Evolutionary conservation across 2,888 invertebrate species (phyloP), one percentile per base, ranked within the genome.

Genomic region (Lasioglossum malachurum): DNA sequence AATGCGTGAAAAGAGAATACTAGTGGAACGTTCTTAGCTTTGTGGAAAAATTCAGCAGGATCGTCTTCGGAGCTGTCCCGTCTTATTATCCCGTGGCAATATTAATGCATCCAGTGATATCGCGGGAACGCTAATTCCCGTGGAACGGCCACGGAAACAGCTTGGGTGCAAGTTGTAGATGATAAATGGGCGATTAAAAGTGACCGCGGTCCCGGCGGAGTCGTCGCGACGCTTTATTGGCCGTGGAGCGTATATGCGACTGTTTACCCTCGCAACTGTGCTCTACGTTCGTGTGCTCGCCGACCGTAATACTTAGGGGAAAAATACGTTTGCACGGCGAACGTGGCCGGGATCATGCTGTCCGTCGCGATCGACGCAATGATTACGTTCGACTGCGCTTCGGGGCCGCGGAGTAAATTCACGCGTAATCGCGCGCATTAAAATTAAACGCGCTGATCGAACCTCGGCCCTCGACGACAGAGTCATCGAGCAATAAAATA

Each of bases 161-260:
- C n/a, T 16, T 23, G 73, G 31, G 35, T 80, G 35, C 49, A 72
- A 60, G 27, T 82, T 60, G 46, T 71, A 72, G 46, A 90, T 88
- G 87, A 87, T 85, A 86, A 89, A 90, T 82, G 90, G 77, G 27
- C 86, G 84, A 90, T 90, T 90, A 90, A 88, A 90, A 88, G 84
- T 88, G 88, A 88, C 82, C 84, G 75, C n/a, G 74, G 87, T 83
- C 87, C 84, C 88, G 75, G 69, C 77, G 84, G 87, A 86, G 85
- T 86, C 89, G 82, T 87, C 84, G 84, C 80, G 83, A 41, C 84
- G 86, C 84, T 89, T 90, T 90, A 90, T 89, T 84, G 85, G 85
- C 72, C 73, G 72, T 64, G 80, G 74, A 78, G 75, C 69, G 76
- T 77, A 77, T 31, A 73, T 72, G 77, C 35, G 71, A 44, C 69